Percentiles rank a stretch among this genome's conserved stretches.
Conservation (phyloP, 2,888 invertebrate genomes). For the Pachymerium ferrugineum region DNA sequence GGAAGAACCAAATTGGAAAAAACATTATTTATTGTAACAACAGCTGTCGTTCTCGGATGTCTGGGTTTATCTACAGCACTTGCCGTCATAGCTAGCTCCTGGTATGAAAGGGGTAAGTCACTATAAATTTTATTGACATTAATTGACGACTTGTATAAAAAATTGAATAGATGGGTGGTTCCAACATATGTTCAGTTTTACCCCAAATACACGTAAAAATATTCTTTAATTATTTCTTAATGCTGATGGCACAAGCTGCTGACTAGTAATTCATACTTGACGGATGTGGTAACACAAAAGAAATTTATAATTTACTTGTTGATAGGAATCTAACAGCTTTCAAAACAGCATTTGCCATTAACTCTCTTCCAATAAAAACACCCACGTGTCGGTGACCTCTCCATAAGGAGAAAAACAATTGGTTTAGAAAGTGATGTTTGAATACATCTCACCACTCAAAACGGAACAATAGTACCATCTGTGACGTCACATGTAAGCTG, state of each 20-base stretch:
- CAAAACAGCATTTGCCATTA: not conserved
- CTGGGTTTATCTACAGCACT: slow-evolving; percentile 59
- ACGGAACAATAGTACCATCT: slow-evolving; percentile 3
- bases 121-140: not conserved
- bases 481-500: slow-evolving; percentile 7
- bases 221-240: no score
- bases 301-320: not conserved
- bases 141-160: no score
- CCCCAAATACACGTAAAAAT: no score
- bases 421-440: not conserved
- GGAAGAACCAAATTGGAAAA: slow-evolving; percentile 67
- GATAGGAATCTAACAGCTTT: not conserved
- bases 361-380: not conserved
- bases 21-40: slow-evolving; percentile 58
- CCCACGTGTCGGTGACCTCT: slow-evolving; percentile 20
- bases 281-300: not conserved
- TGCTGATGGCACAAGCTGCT: slow-evolving; percentile 39
- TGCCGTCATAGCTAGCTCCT: slow-evolving; percentile 47
- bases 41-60: slow-evolving; percentile 57
- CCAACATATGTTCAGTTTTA: no score
- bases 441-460: not conserved
- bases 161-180: no score
- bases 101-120: slow-evolving; percentile 25
- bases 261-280: slow-evolving; percentile 36
- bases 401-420: not conserved